Conservation (phyloP, 2,888 invertebrate genomes). For the Trisateles emortualis region DNA sequence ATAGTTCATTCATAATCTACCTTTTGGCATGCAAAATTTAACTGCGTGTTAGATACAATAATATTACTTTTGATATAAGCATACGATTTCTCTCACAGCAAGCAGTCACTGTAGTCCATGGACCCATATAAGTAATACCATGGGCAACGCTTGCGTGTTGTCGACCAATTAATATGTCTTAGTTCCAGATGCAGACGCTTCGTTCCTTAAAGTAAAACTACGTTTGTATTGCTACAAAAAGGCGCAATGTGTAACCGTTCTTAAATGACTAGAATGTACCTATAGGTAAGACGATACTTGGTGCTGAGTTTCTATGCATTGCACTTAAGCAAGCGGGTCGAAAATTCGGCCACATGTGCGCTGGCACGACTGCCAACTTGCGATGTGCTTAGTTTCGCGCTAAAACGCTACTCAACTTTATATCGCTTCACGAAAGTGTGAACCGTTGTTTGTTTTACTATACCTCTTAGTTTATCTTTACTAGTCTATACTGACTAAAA, state of each 20-base stretch:
- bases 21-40: no score
- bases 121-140: no score
- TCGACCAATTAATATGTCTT: no score
- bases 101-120: no score
- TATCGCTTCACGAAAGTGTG: slow-evolving; percentile 41
- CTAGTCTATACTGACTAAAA: no score
- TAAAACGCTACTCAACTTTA: slow-evolving; percentile 64
- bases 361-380: slow-evolving; percentile 67
- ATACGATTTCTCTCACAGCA: no score
- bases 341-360: slow-evolving; percentile 68
- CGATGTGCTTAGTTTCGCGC: slow-evolving; percentile 65
- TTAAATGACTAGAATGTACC: slow-evolving; percentile 22
- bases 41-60: slow-evolving; percentile 41
- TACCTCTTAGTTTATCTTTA: slow-evolving; percentile 5
- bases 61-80: no score
- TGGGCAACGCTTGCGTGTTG: no score
- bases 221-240: no score
- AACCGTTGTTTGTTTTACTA: slow-evolving; percentile 33
- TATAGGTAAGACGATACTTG: slow-evolving; percentile 34
- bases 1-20: no score
- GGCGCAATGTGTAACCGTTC: slow-evolving; percentile 1
- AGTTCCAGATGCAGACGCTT: no score
- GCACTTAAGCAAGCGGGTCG: slow-evolving; percentile 51
- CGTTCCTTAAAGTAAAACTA: no score
- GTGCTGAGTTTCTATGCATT: slow-evolving; percentile 42